These are phyloP conservation scores for Callocephalon fimbriatum DNA, from an alignment of 2,113 vertebrate species.

Conservation along the genomic window DNA sequence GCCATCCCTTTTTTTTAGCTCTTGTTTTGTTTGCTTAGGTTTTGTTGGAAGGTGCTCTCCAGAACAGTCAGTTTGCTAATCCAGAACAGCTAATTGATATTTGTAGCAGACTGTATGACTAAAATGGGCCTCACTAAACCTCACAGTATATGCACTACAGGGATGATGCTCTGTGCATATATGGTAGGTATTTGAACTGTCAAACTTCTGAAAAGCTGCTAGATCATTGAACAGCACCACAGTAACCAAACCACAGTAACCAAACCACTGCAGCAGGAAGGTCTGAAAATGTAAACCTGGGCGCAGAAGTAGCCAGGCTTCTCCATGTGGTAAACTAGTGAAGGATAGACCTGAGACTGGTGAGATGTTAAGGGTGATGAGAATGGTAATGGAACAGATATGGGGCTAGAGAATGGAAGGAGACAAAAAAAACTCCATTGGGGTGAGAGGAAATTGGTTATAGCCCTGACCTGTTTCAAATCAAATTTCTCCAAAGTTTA, in stretches of 20 bases:
- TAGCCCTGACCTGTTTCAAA: neutral
- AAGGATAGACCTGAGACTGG: neutral
- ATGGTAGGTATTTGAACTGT: neutral
- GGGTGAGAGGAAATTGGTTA: rapidly evolving
- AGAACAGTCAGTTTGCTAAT: neutral
- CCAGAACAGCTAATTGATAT: neutral
- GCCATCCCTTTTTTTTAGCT: neutral
- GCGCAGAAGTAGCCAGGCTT: neutral
- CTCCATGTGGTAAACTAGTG: neutral
- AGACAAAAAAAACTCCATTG: rapidly evolving
- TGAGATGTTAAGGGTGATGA: neutral
- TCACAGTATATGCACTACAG: rapidly evolving
- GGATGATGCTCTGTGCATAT: neutral
- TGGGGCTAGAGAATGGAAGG: rapidly evolving
- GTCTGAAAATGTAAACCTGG: neutral
- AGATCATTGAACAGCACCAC: neutral
- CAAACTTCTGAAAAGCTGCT: neutral
- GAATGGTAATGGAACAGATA: neutral
- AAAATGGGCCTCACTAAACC: neutral
- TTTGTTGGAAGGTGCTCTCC: neutral
- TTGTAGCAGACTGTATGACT: neutral
- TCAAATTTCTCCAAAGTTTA: neutral
- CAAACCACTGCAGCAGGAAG: neutral
- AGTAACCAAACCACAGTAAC: neutral
- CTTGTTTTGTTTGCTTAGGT: neutral